These are phyloP conservation scores for Zalophus californianus DNA, from an alignment of 2,797 vertebrate genomes.

Conservation along the genomic window DNA sequence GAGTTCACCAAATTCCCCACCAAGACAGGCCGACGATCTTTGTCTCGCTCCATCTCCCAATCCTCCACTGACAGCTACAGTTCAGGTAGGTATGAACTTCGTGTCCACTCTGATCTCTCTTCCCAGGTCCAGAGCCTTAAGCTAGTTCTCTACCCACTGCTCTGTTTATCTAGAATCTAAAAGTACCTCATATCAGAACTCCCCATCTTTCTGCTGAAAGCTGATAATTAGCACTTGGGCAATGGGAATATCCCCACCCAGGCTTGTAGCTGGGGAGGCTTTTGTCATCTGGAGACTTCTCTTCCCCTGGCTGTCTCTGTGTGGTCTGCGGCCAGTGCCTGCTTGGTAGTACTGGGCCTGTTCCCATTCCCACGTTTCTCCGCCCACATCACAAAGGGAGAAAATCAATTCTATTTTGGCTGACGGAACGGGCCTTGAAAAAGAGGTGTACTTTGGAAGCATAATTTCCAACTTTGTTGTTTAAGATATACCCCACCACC, in stretches of 20 bases:
- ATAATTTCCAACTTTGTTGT: slow-evolving; percentile 47
- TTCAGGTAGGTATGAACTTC: slow-evolving; percentile 90
- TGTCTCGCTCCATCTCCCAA: slow-evolving; percentile 98
- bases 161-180: neutral
- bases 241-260: neutral
- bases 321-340: slow-evolving; percentile 55
- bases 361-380: slow-evolving; percentile 38
- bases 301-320: neutral
- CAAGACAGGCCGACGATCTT: slow-evolving; percentile 96
- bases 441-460: slow-evolving; percentile 35
- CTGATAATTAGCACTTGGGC: neutral
- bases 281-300: slow-evolving; percentile 36
- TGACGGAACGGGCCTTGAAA: slow-evolving; percentile 63
- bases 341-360: neutral
- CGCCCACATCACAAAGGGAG: neutral
- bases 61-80: slow-evolving; percentile 99
- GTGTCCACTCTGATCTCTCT: neutral
- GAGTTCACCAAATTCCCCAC: slow-evolving; percentile 98
- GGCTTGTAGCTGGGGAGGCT: neutral
- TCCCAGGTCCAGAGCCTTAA: neutral
- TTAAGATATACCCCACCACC: slow-evolving; percentile 8
- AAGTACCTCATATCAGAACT: neutral
- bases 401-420: slow-evolving; percentile 50
- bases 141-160: rapidly evolving
- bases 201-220: neutral